Conservation (phyloP, 2,888 invertebrate species). For the Argyresthia albistria region DNA sequence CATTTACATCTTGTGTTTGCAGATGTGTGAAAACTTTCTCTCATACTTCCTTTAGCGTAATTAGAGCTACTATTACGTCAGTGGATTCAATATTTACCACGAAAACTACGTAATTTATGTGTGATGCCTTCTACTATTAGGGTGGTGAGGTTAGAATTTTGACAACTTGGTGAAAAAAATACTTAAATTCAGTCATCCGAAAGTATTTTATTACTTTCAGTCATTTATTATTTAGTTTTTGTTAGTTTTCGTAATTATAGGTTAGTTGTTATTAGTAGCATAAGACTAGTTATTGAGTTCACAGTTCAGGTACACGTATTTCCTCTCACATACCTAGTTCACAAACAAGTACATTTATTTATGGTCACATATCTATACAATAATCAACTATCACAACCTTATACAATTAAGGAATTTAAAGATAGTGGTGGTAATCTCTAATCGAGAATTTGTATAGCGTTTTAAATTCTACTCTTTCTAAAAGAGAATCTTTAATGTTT, state of each 20-base stretch:
- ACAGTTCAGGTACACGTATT: conserved; percentile 5
- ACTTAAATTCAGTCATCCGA: no score
- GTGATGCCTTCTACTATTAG: no score
- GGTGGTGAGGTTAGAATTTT: no score
- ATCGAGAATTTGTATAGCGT: background rate
- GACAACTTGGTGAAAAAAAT: no score
- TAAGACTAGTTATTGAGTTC: conserved; percentile 13
- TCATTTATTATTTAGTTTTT: background rate
- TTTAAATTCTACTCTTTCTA: background rate
- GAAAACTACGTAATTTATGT: no score
- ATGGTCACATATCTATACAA: background rate
- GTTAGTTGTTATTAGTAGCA: background rate
- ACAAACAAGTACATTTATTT: background rate
- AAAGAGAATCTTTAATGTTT: background rate
- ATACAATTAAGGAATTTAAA: conserved; percentile 1
- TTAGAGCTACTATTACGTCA: no score
- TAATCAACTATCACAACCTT: conserved; percentile 8
- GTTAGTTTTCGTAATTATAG: conserved; percentile 6
- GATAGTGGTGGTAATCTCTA: background rate
- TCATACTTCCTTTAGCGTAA: no score
- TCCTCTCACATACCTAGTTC: background rate
- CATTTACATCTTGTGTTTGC: no score
- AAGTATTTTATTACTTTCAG: conserved; percentile 1
- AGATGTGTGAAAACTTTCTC: no score
- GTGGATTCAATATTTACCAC: no score